phyloP scores from a whole-genome alignment of 2,113 vertebrate genomes.

The Semicossyphus pulcher region DNA sequence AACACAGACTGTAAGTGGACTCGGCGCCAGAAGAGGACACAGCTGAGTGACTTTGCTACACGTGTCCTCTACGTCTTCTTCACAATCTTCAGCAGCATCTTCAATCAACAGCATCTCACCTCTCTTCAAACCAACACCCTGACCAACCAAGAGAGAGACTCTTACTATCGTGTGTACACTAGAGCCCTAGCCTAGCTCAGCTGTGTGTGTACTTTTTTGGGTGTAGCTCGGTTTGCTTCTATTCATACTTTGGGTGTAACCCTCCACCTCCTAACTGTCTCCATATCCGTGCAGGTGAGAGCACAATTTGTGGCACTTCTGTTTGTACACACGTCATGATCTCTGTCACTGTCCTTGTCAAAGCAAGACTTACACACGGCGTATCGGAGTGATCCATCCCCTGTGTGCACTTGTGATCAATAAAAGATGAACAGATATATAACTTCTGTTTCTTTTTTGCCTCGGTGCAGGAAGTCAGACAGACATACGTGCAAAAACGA shows the following conservation, averaged over 20 bases:
- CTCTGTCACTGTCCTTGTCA: neutral
- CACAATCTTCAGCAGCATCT: neutral
- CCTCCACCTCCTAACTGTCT: slow-evolving; percentile 5
- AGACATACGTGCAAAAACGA: neutral
- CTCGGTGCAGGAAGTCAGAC: no score
- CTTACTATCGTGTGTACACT: slow-evolving; percentile 5
- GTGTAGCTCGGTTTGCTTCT: slow-evolving; percentile 50
- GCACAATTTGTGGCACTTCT: neutral
- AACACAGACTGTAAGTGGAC: slow-evolving; percentile 9
- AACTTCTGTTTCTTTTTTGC: neutral
- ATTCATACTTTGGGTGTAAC: slow-evolving; percentile 44
- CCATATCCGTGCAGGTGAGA: neutral
- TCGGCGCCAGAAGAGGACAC: neutral
- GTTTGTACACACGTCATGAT: slow-evolving; percentile 9
- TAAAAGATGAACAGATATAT: slow-evolving; percentile 51
- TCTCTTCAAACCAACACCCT: slow-evolving; percentile 5
- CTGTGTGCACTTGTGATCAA: slow-evolving; percentile 43
- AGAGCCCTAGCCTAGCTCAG: neutral
- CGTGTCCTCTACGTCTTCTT: neutral
- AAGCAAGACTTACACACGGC: neutral
- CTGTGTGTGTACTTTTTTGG: slow-evolving; percentile 48
- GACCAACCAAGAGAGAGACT: slow-evolving; percentile 15
- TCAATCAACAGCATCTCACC: neutral
- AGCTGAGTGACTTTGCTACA: neutral
- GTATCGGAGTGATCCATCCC: slow-evolving; percentile 15